Conservation (phyloP, 2,797 vertebrate genomes). For the Pseudochaenichthys georgianus region DNA sequence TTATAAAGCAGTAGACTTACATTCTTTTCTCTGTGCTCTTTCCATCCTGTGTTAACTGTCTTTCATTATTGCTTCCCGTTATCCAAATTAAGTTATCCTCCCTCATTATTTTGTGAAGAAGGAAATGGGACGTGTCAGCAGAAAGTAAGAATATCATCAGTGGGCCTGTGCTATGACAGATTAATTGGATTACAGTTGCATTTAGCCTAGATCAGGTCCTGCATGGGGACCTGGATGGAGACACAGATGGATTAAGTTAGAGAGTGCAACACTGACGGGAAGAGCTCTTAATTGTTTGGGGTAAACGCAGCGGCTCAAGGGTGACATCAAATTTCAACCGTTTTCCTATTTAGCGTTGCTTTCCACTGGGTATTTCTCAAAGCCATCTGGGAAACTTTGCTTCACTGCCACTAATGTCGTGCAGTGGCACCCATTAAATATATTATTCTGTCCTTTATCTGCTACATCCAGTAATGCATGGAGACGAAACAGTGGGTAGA, state of each 20-base stretch:
- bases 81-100: constrained; percentile 72
- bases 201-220: constrained; percentile 77
- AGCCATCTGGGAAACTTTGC: constrained; percentile 17
- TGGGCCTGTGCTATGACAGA: constrained; percentile 73
- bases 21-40: constrained; percentile 5
- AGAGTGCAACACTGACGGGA: constrained; percentile 59
- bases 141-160: constrained; percentile 75
- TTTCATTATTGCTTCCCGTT: constrained; percentile 68
- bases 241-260: constrained; percentile 80
- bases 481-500: no score
- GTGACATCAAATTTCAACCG: constrained; percentile 51
- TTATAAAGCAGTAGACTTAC: constrained; percentile 28
- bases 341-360: constrained; percentile 38
- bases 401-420: constrained; percentile 2
- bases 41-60: constrained; percentile 63
- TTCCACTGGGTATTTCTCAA: constrained; percentile 39
- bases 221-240: constrained; percentile 68
- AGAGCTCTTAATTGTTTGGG: constrained; percentile 65
- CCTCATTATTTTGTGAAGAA: constrained; percentile 71
- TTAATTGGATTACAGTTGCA: constrained; percentile 80
- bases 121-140: constrained; percentile 74
- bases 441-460: background rate
- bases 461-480: background rate
- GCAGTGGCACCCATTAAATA: background rate
- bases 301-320: constrained; percentile 43